A percentile compares a stretch with the other conserved stretches of the same genome.
Conservation (phyloP, 2,888 invertebrate genomes). For the Ectemnius lituratus region DNA sequence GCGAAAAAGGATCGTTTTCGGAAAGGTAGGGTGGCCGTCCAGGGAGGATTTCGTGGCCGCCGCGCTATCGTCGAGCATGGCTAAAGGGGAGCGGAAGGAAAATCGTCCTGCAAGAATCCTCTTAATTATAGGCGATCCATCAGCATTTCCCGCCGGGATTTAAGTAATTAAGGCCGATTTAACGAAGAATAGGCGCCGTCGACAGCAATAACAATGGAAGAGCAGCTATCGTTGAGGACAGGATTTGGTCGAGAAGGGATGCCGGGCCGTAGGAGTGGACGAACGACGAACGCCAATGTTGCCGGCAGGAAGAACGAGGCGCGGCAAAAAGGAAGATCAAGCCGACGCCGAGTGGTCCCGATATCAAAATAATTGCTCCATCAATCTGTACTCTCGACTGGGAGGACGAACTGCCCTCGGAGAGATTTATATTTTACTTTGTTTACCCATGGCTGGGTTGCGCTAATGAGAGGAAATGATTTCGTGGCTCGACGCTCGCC, state of each 20-base stretch:
- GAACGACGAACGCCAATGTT: conserved; percentile 19
- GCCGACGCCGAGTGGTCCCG: conserved; percentile 58
- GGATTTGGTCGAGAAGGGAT: conserved; percentile 26
- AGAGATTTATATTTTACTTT: conserved; percentile 54
- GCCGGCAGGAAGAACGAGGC: conserved; percentile 24
- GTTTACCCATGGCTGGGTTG: conserved; percentile 59
- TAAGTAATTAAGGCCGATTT: conserved; percentile 71
- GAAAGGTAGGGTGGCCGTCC: conserved; percentile 24
- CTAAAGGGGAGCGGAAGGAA: conserved; percentile 15
- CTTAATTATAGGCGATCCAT: conserved; percentile 70
- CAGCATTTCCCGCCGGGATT: conserved; percentile 68
- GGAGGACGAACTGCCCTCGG: conserved; percentile 32
- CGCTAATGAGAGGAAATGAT: conserved; percentile 60
- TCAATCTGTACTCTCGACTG: conserved; percentile 52
- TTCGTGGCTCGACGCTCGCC: conserved; percentile 38
- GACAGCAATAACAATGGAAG: conserved; percentile 60
- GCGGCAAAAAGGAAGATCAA: conserved; percentile 17
- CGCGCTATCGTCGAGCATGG: not conserved
- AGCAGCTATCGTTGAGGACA: conserved; percentile 55
- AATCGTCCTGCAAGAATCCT: conserved; percentile 61
- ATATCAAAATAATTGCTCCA: conserved; percentile 69
- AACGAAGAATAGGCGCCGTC: conserved; percentile 66
- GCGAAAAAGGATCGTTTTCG: conserved; percentile 47
- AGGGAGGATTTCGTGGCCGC: conserved; percentile 10
- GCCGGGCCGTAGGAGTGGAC: conserved; percentile 13